Evolutionary conservation across 2,888 invertebrate genomes (phyloP).

Genomic region (Petrolisthes cinctipes): DNA sequence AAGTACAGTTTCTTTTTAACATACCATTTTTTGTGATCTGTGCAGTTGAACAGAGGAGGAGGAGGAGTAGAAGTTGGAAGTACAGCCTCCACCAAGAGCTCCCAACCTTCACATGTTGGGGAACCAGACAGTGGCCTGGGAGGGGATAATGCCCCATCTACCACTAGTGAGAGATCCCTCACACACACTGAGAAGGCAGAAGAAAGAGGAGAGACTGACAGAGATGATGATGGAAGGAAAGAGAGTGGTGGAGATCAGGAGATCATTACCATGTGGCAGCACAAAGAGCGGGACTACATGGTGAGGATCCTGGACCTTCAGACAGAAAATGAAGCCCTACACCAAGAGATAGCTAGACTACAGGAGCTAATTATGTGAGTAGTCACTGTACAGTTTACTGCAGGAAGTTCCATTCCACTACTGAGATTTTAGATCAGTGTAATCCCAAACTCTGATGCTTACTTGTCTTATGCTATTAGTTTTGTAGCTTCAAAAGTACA

Average conservation of each 20-base stretch:
- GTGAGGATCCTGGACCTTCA: slow-evolving; percentile 2
- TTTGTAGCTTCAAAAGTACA: too few relatives aligned
- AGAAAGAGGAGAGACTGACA: not conserved
- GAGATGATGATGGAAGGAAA: not conserved
- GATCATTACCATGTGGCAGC: not conserved
- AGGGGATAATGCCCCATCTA: not conserved
- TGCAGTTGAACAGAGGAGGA: too few relatives aligned
- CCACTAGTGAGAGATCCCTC: too few relatives aligned
- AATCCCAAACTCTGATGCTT: too few relatives aligned
- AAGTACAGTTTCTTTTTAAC: too few relatives aligned
- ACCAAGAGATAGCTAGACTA: slow-evolving; percentile 14
- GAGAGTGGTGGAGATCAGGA: too few relatives aligned
- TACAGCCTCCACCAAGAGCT: too few relatives aligned
- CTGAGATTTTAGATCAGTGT: not conserved
- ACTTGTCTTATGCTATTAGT: too few relatives aligned
- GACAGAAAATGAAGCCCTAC: slow-evolving; percentile 22
- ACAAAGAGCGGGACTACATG: not conserved
- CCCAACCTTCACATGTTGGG: too few relatives aligned
- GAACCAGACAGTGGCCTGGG: slow-evolving; percentile 13
- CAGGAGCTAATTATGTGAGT: slow-evolving; percentile 27
- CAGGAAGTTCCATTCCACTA: too few relatives aligned
- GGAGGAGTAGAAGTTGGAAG: too few relatives aligned
- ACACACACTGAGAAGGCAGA: not conserved
- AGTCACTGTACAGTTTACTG: slow-evolving; percentile 4
- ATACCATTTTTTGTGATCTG: too few relatives aligned